Base-by-base conservation (phyloP, 2,888 invertebrate species). In the Agrotis ipsilon region DNA sequence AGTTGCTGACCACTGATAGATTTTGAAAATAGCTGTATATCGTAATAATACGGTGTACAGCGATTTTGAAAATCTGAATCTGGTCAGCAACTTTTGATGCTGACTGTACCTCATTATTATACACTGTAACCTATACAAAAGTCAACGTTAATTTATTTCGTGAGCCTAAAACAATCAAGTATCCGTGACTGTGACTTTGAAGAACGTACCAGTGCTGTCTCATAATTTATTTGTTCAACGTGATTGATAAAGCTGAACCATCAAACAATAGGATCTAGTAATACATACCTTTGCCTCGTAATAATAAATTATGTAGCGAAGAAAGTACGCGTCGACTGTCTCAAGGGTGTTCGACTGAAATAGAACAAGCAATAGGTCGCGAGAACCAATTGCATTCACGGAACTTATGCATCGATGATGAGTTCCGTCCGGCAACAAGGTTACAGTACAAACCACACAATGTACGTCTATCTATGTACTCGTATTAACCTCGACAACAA, bases 361-460 rank as follows among this genome's bases (percentile, higher is more conserved):
- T 91, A 90, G 89, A 89, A 80, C 87, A 84, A 87, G 87, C 89
- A 86, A 90, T 88, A 77, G 75, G 77, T 86, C 84, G 78, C 75
- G 58, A 72, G 78, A 76, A 83, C 70, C 60, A 79, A 86, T 84
- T 91, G 89, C 89, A 89, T 91, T 91, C 88, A 85, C 75, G 78
- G 88, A 92, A 87, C 88, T 85, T 86, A 90, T 91, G 89, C 91
- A 92, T 92, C 82, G 71, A 63, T 88, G 83, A 91, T 91, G 88
- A 89, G 84, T 54, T 52, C 45, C 14, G 62, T 39, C 21, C 27
- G 46, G 63, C 62, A 64, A 63, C 75, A 80, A 78, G 73, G 83
- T 80, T 72, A 73, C 59, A 46, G 45, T 24, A 72, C 39, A 62
- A 68, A 68, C 62, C 62, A 70, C 48, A 63, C 55, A 69, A 16